Base-by-base conservation (phyloP, 2,888 invertebrate genomes). In the Drosophila hamatofila region DNA sequence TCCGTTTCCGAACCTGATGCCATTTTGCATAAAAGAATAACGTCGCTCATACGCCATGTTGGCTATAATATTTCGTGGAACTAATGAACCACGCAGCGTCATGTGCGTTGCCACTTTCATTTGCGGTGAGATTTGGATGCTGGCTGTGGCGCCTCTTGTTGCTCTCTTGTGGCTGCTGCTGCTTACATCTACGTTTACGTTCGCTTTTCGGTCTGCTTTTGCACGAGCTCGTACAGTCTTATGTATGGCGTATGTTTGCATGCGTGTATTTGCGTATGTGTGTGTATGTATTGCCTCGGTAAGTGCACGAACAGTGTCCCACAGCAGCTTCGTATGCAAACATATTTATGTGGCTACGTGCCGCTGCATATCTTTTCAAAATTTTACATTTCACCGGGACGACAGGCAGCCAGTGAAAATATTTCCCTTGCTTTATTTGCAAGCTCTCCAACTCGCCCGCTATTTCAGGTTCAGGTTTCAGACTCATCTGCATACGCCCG, bases 261-360 rank as follows among this genome's bases (percentile, higher is more conserved):
- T 37, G 55, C 33, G 58, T 62, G 18, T 51, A 39, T 51, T 35
- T 48, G 55, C 42, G 35, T 25, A 21, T 27, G 44, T 25, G 25
- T 44, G 23, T 12, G 25, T 16, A 23, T 35, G 52, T 44, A n/a
- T 25, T 25, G 9, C 37, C n/a, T 39, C 44, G 30, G 71, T 41
- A 68, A 62, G 68, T 73, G 71, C 55, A 67, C 64, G 54, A 54
- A 27, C 60, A 59, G 51, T 35, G 46, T 64, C 72, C 68, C 76
- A 52, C 49, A 59, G 52, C 71, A 72, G 72, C 71, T 52, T 48
- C 71, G 63, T 73, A 71, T 71, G 75, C 77, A 83, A 83, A 83
- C 83, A 78, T 83, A 84, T 83, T 83, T 85, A 83, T 83, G 85
- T 81, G 68, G 66, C 70, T 82, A 83, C 83, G 83, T 83, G 83